These are phyloP conservation scores for Drosophila dunni DNA, from an alignment of 1,140 invertebrate species.

Conservation along the genomic window DNA sequence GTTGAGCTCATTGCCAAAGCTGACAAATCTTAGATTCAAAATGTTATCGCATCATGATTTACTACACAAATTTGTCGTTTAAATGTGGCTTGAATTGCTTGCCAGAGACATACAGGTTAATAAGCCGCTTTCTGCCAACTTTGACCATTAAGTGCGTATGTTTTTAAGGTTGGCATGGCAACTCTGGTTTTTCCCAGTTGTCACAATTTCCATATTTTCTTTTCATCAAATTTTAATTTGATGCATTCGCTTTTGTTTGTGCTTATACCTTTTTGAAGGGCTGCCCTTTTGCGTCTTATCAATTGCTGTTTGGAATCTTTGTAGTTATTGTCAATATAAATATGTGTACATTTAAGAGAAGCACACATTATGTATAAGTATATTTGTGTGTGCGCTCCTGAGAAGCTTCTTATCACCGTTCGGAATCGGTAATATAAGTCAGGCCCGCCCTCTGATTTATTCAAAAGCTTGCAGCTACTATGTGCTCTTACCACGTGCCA, in stretches of 20 bases:
- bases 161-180: constrained; percentile 23
- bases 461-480: constrained; percentile 33
- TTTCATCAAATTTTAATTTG: constrained; percentile 29
- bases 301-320: constrained; percentile 51
- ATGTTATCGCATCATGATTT: constrained; percentile 9
- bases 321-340: constrained; percentile 45
- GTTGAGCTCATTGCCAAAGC: constrained; percentile 27
- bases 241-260: constrained; percentile 4
- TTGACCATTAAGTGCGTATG: constrained; percentile 15
- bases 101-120: neutral
- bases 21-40: neutral
- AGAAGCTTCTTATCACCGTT: constrained; percentile 49
- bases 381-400: constrained; percentile 1
- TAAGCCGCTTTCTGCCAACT: constrained; percentile 39
- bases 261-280: constrained; percentile 24
- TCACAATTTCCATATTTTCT: neutral
- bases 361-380: neutral
- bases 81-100: neutral
- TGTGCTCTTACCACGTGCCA: constrained; percentile 4
- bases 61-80: neutral
- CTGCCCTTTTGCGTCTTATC: constrained; percentile 51
- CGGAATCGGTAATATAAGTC: constrained; percentile 60
- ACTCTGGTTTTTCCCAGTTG: constrained; percentile 1
- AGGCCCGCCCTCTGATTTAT: constrained; percentile 31
- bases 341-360: constrained; percentile 27